Percentiles rank a stretch among this genome's conserved stretches.
These are phyloP conservation scores for Amphiura filiformis DNA, from an alignment of 35 echinoderm and acorn worm genomes.

Conservation along the genomic window DNA sequence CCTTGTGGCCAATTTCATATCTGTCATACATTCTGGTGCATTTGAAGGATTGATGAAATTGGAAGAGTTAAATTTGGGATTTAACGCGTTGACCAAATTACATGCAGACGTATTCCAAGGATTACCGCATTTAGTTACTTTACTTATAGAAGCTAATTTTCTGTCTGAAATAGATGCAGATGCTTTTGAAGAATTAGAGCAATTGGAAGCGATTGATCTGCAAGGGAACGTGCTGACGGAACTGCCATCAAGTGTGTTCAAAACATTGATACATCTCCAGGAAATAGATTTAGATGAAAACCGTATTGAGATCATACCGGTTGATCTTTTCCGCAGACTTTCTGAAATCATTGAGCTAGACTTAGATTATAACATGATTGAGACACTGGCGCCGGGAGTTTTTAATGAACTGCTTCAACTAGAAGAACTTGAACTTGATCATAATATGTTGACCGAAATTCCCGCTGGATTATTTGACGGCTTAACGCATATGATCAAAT, in stretches of 20 bases:
- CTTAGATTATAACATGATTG: neutral
- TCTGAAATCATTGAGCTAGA: neutral
- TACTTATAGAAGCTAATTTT: neutral
- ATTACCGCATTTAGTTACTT: neutral
- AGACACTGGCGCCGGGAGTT: neutral
- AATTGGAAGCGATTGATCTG: too few species aligned
- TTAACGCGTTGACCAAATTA: too few species aligned
- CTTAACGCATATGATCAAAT: neutral
- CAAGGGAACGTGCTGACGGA: too few species aligned
- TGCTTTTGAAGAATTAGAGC: too few species aligned
- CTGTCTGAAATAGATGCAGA: neutral
- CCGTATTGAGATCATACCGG: neutral
- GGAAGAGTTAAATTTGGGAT: too few species aligned
- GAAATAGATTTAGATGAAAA: neutral
- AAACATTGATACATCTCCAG: neutral
- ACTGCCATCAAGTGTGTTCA: too few species aligned
- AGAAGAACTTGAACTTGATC: neutral
- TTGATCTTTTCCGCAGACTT: neutral
- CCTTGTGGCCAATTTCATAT: too few species aligned
- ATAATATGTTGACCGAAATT: neutral
- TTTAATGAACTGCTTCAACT: neutral
- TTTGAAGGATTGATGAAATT: too few species aligned
- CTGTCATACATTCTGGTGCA: too few species aligned
- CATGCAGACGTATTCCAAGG: neutral
- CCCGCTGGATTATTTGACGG: neutral